Base-by-base conservation (phyloP, 2,113 vertebrate genomes). In the Hucho hucho region DNA sequence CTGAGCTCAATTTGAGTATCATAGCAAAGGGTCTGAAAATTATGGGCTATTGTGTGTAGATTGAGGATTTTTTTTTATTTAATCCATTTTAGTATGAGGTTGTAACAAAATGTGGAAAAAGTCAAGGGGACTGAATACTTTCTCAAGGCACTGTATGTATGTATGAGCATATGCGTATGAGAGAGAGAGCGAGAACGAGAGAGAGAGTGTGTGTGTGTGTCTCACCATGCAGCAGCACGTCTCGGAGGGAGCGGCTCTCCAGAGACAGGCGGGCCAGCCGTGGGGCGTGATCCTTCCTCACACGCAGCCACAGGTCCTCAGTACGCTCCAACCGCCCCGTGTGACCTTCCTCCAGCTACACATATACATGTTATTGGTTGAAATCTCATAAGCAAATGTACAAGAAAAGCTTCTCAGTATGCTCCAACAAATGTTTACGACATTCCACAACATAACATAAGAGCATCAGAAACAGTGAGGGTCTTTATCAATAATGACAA, bases 281-380 rank as follows among this genome's bases (percentile, higher is more conserved):
- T 0, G 98, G 98, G 9, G 98, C 98, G 0, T 99, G 97, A 70
- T 99, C 98, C 79, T 99, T 99, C 76, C 98, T 92, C 73, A 99
- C 98, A 47, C 94, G 94, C 83, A 99, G 85, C 97, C 98, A 99
- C 69, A 98, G 91, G 79, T 98, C 98, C 88, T 99, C 97, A 0
- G 97, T 99, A n/a, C 95, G 94, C 91, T 98, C 98, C 86, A 99
- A 91, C 3, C 97, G 94, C n/a, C 97, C 97, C 0, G 95, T 98
- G 84, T 98, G 98, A 12, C 97, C 96, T 64, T 96, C 96, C 89
- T 99, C 97, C 77, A 99, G 88, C 98, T 99, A 67, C 7, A 73
- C 75, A 37, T 65, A 65, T 25, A n/a, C 32, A 66, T 26, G 6
- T 56, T 16, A 56, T 56, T 18, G 53, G 53, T 56, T 56, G 20